Conservation (phyloP, 1,140 invertebrate genomes). For the Apis florea region DNA sequence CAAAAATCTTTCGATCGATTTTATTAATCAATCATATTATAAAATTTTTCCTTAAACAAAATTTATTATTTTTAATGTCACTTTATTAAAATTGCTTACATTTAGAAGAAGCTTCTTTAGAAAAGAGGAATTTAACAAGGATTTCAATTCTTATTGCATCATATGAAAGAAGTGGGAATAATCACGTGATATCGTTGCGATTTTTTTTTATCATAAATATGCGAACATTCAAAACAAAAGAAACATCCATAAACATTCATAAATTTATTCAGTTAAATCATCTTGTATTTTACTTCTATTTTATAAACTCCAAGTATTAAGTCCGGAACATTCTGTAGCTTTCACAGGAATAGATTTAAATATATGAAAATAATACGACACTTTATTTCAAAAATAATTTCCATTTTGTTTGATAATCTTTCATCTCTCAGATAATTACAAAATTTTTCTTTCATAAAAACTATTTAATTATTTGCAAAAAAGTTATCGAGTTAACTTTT, state of each 20-base stretch:
- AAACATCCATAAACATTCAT: background rate
- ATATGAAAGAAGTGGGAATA: background rate
- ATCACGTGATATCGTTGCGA: background rate
- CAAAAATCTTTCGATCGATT: background rate
- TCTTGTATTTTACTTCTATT: background rate
- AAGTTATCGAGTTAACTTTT: too few relatives aligned
- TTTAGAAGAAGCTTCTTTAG: background rate
- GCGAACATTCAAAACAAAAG: background rate
- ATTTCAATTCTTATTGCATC: background rate
- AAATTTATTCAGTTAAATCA: slow-evolving; percentile 16
- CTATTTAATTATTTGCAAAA: too few relatives aligned
- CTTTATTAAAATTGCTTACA: background rate
- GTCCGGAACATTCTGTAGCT: too few relatives aligned
- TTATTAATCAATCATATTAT: background rate
- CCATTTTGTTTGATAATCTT: too few relatives aligned
- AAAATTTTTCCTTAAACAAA: background rate
- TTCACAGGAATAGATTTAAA: too few relatives aligned
- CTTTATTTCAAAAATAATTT: too few relatives aligned
- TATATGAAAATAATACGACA: background rate
- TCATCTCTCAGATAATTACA: too few relatives aligned
- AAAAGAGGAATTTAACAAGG: background rate
- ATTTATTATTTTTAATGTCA: background rate
- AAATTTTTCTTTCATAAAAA: too few relatives aligned
- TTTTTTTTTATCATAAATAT: slow-evolving; percentile 31
- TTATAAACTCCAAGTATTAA: background rate